A percentile compares a stretch with the other conserved stretches of the same genome.
These are phyloP conservation scores for Phoxinus dragarum DNA, from an alignment of 2,797 vertebrate genomes.

Conservation along the genomic window DNA sequence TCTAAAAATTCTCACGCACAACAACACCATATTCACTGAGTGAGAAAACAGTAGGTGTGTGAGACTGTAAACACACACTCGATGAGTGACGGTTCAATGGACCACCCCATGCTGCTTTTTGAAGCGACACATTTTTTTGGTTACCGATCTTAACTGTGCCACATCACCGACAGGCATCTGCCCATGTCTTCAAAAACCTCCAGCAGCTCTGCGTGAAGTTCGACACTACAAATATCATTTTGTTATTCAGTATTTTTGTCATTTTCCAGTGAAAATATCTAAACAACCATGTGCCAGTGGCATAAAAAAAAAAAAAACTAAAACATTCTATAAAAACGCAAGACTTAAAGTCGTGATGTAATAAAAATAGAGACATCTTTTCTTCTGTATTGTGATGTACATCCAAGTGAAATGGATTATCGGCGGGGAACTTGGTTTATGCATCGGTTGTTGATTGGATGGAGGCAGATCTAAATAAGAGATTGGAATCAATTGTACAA, in stretches of 20 bases:
- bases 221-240: not conserved
- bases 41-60: slow-evolving; percentile 18
- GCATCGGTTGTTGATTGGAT: not conserved
- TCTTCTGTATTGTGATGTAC: too few species aligned
- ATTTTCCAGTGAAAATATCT: not conserved
- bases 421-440: not conserved
- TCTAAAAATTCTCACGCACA: slow-evolving; percentile 13
- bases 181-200: slow-evolving; percentile 3
- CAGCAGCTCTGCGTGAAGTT: not conserved
- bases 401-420: not conserved
- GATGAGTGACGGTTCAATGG: slow-evolving; percentile 20
- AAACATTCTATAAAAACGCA: too few species aligned
- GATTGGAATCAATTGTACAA: not conserved
- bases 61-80: slow-evolving; percentile 9
- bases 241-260: not conserved
- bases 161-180: not conserved
- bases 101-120: slow-evolving; percentile 30
- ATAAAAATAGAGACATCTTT: too few species aligned
- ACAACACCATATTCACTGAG: not conserved
- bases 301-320: not conserved
- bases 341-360: too few species aligned
- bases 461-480: not conserved
- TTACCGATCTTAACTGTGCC: not conserved
- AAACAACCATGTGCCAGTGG: not conserved
- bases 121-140: slow-evolving; percentile 17